Evolutionary conservation across 2,797 vertebrate species (phyloP), one percentile per base, ranked within the genome.

Genomic region (Xenopus petersii): DNA sequence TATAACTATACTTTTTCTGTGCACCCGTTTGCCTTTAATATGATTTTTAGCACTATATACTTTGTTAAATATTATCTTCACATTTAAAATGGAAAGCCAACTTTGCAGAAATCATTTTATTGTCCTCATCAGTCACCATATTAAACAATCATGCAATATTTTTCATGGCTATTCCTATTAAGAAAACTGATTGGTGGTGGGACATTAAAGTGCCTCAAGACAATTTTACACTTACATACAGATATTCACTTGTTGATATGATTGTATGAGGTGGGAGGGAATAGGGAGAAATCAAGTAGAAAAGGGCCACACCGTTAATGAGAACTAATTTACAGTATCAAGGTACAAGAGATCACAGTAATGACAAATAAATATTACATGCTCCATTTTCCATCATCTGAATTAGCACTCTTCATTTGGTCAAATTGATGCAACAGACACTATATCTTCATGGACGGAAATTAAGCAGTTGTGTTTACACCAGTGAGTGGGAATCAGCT

Each of bases 181-280:
- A 24, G 21, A 24, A 60, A 26, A 60, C 58, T 1, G n/a, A 56
- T n/a, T n/a, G n/a, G n/a, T 56, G 55, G 15, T 17, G 16, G 55
- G 36, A 36, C 36, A 36, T 36, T 36, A 56, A 16, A 56, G 54
- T 60, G 17, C 24, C 21, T 21, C 24, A 60, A 60, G 58, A 60
- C 61, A 63, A 63, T 33, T 6, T 11, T 36, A 26, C 3, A 36
- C 4, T 36, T n/a, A n/a, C n/a, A n/a, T 63, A 10, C 61, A 36
- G 26, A 8, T 26, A 15, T 36, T 15, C 30, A 36, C 30, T 62
- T 33, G 12, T 33, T 62, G 5, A 12, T 6, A 62, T n/a, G 24
- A 30, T 11, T 64, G 62, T 47, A 64, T 46, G 36, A 47, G 84
- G 84, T 86, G 86, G 87, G 82, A 87, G 48, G 83, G 83, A 90